Conservation (phyloP, 2,888 invertebrate genomes). For the Dorcus hopei region DNA sequence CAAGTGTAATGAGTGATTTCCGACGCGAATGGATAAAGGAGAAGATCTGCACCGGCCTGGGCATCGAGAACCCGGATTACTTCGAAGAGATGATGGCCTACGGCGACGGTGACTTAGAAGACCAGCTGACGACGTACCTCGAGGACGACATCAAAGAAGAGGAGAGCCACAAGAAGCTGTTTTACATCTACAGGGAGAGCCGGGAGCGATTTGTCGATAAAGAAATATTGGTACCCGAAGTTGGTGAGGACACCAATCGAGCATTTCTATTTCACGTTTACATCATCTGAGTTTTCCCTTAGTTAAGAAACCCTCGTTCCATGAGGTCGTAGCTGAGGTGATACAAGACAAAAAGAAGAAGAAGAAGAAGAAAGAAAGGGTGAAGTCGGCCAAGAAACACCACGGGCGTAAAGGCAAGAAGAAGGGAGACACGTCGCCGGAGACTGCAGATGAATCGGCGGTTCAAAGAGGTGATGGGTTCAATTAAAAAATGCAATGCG, state of each 20-base stretch:
- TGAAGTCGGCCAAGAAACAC: conserved; percentile 23
- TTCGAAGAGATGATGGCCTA: conserved; percentile 59
- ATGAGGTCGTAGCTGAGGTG: conserved; percentile 14
- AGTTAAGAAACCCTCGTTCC: conserved; percentile 33
- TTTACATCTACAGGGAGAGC: conserved; percentile 68
- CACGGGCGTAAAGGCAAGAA: conserved; percentile 13
- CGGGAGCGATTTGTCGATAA: conserved; percentile 71
- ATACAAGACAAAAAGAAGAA: conserved; percentile 20
- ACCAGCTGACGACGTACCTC: conserved; percentile 54
- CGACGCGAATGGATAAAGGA: conserved; percentile 70
- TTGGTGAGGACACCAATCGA: conserved; percentile 57
- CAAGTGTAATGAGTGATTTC: conserved; percentile 46
- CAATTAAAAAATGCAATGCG: no score
- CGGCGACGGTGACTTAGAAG: conserved; percentile 54
- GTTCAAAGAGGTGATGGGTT: no score
- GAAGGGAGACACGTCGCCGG: conserved; percentile 40
- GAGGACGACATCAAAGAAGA: conserved; percentile 53
- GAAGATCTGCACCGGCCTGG: conserved; percentile 58
- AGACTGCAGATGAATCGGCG: conserved; percentile 9
- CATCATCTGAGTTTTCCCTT: neutral
- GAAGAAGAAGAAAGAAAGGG: conserved; percentile 19
- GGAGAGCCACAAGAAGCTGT: conserved; percentile 56
- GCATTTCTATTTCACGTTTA: neutral
- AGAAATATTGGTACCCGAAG: conserved; percentile 69
- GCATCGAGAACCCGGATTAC: conserved; percentile 52